Evolutionary conservation across 1,140 invertebrate genomes (phyloP).

Genomic region (Arctopsyche grandis): DNA sequence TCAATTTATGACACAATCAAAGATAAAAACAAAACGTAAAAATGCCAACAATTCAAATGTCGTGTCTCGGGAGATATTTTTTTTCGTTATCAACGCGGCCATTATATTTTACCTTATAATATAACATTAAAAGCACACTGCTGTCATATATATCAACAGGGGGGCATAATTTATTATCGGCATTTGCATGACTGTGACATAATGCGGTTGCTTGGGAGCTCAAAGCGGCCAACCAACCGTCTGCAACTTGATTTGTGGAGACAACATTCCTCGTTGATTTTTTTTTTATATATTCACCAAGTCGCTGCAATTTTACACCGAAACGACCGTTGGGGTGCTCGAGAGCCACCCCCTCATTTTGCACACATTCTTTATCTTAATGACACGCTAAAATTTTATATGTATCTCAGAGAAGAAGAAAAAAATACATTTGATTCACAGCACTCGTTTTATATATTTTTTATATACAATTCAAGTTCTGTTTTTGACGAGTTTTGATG

Average conservation of each 20-base stretch:
- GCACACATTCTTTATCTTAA: too few species aligned
- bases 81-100: background rate
- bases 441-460: too few species aligned
- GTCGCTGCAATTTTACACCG: background rate
- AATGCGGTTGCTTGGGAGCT: conserved; percentile 31
- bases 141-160: conserved; percentile 38
- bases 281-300: background rate
- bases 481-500: too few species aligned
- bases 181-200: conserved; percentile 36
- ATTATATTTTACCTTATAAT: conserved; percentile 20
- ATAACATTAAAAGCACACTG: conserved; percentile 33
- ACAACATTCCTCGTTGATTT: conserved; percentile 22
- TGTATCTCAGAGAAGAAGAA: too few species aligned
- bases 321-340: background rate
- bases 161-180: conserved; percentile 34
- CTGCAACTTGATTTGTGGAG: conserved; percentile 38
- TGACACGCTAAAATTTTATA: too few species aligned
- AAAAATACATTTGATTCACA: too few species aligned
- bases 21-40: too few species aligned
- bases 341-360: background rate
- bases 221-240: background rate
- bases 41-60: too few species aligned
- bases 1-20: too few species aligned
- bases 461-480: too few species aligned
- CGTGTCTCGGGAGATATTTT: background rate